These are phyloP conservation scores for Equus przewalskii DNA, from an alignment of 2,113 vertebrate species.

Conservation along the genomic window DNA sequence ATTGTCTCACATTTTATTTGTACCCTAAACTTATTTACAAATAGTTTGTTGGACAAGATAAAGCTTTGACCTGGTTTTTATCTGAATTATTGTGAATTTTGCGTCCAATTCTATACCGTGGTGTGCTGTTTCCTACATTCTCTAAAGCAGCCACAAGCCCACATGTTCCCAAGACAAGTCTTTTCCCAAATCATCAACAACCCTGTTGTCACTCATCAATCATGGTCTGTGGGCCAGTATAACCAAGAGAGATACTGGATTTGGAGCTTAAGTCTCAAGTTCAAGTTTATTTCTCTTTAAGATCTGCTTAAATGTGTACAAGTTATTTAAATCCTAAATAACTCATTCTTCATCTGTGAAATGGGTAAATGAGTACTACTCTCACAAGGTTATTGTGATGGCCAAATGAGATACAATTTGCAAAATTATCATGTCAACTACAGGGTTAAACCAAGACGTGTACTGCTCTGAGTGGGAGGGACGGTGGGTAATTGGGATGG, in stretches of 20 bases:
- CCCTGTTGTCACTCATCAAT: neutral
- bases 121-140: neutral
- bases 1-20: neutral
- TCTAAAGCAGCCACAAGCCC: neutral
- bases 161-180: neutral
- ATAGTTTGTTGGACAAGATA: neutral
- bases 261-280: neutral
- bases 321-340: neutral
- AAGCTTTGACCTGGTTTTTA: neutral
- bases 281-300: conserved; percentile 2
- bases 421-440: neutral
- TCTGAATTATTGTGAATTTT: neutral
- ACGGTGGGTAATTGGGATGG: neutral
- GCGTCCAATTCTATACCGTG: neutral
- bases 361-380: neutral
- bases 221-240: neutral
- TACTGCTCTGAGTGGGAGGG: neutral
- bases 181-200: neutral
- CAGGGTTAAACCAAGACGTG: neutral
- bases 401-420: neutral
- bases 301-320: neutral
- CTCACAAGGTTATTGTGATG: neutral
- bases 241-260: neutral
- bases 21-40: neutral
- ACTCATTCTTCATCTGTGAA: neutral